Conservation (phyloP, 2,113 vertebrate genomes). For the Phyllostomus hastatus region DNA sequence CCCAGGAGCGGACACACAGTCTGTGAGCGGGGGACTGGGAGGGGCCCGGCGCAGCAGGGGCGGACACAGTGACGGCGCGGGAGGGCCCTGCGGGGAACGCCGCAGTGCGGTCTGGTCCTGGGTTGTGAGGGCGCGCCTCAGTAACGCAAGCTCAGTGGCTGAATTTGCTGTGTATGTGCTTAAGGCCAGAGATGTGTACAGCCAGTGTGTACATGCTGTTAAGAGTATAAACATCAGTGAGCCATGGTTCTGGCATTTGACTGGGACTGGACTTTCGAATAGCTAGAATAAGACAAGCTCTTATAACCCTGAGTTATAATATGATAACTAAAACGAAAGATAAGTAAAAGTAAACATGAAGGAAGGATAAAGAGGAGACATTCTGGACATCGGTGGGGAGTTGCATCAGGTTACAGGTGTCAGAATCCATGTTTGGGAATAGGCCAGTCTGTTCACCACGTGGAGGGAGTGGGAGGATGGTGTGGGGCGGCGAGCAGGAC, state of each 20-base stretch:
- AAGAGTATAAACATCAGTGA: not conserved
- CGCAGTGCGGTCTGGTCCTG: not conserved
- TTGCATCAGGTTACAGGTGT: not conserved
- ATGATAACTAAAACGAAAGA: not conserved
- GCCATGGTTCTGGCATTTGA: not conserved
- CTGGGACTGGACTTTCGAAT: not conserved
- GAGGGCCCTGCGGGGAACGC: not conserved
- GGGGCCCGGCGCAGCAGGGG: not conserved
- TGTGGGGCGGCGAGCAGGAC: not conserved
- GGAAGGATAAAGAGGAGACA: not conserved
- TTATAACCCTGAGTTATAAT: not conserved
- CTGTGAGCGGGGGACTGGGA: not conserved
- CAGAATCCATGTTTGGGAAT: not conserved
- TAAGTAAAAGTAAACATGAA: not conserved
- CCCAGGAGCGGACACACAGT: not conserved
- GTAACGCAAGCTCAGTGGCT: not conserved
- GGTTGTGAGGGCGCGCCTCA: not conserved
- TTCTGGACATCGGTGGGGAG: not conserved
- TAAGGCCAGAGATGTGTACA: not conserved
- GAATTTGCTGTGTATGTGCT: not conserved
- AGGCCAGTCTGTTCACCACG: too few relatives aligned
- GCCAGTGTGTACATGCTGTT: not conserved
- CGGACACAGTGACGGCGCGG: not conserved
- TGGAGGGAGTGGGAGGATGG: too few relatives aligned
- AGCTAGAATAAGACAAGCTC: not conserved